These are phyloP conservation scores for Drosophila lutescens DNA, from an alignment of 2,888 invertebrate genomes.

Conservation along the genomic window DNA sequence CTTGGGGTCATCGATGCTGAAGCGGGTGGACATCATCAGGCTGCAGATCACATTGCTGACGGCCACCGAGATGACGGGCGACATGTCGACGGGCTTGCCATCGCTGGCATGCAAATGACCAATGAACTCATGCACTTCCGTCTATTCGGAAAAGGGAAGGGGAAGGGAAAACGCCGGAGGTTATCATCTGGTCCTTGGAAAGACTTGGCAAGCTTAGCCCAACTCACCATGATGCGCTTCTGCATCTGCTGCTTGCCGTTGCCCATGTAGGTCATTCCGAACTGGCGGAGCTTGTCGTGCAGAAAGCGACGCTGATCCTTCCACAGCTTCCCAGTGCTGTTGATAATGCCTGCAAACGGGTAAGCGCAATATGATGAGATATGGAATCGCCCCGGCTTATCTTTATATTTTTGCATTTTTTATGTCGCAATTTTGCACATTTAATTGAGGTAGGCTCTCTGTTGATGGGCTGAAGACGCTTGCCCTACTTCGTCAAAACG, in stretches of 20 bases:
- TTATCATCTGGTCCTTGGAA: background rate
- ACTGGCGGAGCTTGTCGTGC: conserved; percentile 92
- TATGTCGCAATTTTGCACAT: conserved; percentile 30
- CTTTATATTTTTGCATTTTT: conserved; percentile 12
- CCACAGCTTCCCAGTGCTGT: conserved; percentile 95
- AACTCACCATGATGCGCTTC: conserved; percentile 91
- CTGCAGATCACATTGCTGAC: conserved; percentile 96
- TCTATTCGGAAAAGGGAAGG: conserved; percentile 84
- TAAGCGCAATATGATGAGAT: background rate
- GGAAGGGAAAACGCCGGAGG: background rate
- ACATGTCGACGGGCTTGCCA: conserved; percentile 90
- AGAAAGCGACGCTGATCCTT: conserved; percentile 94
- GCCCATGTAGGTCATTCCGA: conserved; percentile 95
- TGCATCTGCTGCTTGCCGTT: conserved; percentile 93
- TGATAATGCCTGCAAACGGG: conserved; percentile 90
- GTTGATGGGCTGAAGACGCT: background rate
- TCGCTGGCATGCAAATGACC: conserved; percentile 87
- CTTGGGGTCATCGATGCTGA: conserved; percentile 90
- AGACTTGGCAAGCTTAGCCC: background rate
- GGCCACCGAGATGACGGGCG: conserved; percentile 90
- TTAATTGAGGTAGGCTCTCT: conserved; percentile 81
- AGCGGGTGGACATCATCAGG: conserved; percentile 94
- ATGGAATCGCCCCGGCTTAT: no score
- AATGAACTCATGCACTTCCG: conserved; percentile 91
- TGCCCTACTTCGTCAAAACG: conserved; percentile 57